Evolutionary conservation across 1,140 invertebrate species (phyloP), one percentile per base, ranked within the genome.

Genomic region (Aphis gossypii): DNA sequence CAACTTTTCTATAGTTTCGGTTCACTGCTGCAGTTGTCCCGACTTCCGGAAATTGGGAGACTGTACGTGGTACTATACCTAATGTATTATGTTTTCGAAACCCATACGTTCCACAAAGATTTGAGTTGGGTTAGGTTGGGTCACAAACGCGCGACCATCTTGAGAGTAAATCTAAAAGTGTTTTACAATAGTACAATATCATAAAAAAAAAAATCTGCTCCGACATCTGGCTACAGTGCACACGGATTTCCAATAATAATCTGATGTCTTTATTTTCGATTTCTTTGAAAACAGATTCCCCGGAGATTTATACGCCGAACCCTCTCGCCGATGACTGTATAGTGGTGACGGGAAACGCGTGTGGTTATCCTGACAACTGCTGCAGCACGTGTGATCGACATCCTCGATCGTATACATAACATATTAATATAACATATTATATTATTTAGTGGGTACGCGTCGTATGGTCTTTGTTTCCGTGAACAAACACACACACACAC

Each of bases 401-500:
- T 90, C 88, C n/a, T 41, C 41, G 89, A 38, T 90, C 25, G 89
- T 30, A 35, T 90, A 44, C 9, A 51, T 14, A 51, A 4, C 2
- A 51, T 51, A 14, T 41, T 41, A 41, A 41, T 46, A 46, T 90
- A 68, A 44, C 44, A 30, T 41, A 30, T 25, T n/a, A 14, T 35
- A n/a, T 76, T 68, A 68, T 68, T 68, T 76, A 76, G 54, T 68
- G 56, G 25, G 56, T 54, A 11, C 41, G 89, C 23, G 41, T 76
- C 56, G 21, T 68, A 56, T 41, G 89, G 51, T 90, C 56, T 90
- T 90, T 89, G 46, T 89, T 89, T 89, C 23, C 84, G 14, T n/a
- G 11, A 44, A 25, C 83, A 44, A 3, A 86, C 44, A 25, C 30
- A 86, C 41, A 46, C 44, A 30, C 44, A 25, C 25, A 11, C 56